Base-by-base conservation (phyloP, 2,113 vertebrate genomes). In the Albula glossodonta region DNA sequence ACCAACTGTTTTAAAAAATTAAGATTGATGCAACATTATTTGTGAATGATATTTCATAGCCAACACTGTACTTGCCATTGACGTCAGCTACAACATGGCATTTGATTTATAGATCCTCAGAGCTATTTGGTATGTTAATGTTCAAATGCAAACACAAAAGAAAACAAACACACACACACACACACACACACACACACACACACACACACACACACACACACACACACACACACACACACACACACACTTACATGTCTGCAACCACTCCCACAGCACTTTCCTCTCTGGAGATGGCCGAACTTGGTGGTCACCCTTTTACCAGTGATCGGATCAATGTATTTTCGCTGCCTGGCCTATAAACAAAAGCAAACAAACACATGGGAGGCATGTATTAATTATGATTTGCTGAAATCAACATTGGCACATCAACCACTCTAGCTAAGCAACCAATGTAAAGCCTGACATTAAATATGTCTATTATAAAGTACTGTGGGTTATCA, bases 181-280 rank as follows among this genome's bases (percentile, higher is more conserved):
- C 97, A 12, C 66, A 70, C 63, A 70, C 63, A 70, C 63, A 70
- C n/a, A n/a, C 2, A 31, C 3, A 74, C 10, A 31, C 10, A 25
- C 8, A 2, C n/a, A 25, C 70, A 25, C 9, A 41, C 70, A 74
- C 10, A 74, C 10, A 81, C 13, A 49, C 6, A 22, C 13, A 5
- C n/a, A 74, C n/a, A 74, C 3, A 22, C 19, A 70, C 81, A 77
- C 83, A 78, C 5, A 81, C 89, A 84, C 84, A 89, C 88, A 86
- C 19, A 12, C 78, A 66, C 89, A 95, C 97, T 97, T 90, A 97
- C 97, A 12, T 95, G 96, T 95, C 94, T 96, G 93, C 95, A 94
- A 0, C 95, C 96, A 51, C 88, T 96, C 81, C 96, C 97, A 0
- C 96, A 96, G 91, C 96, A 96, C 41, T 83, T 87, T 17, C 96